Evolutionary conservation across 2,113 vertebrate species (phyloP).

Genomic region (Gobio gobio): DNA sequence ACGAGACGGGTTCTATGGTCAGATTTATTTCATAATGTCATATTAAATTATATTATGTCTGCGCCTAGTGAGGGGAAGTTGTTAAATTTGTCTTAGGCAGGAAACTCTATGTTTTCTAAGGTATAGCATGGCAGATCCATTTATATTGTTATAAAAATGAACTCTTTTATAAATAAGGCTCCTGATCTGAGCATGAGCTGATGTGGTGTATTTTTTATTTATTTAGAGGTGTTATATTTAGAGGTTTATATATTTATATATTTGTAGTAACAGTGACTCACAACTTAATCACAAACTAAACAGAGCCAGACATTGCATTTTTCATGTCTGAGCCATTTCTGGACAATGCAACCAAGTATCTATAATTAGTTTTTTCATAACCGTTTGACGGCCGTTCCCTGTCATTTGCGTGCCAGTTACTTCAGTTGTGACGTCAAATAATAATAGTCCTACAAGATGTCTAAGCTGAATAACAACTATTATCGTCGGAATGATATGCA

Average conservation of each 20-base stretch:
- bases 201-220: no score
- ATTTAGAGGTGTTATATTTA: background rate
- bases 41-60: background rate
- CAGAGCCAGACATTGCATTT: background rate
- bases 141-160: background rate
- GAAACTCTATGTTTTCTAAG: background rate
- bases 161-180: background rate
- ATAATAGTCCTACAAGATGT: conserved; percentile 9
- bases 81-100: background rate
- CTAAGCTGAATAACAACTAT: background rate
- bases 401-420: background rate
- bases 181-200: background rate
- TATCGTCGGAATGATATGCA: background rate
- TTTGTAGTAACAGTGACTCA: background rate
- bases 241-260: no score
- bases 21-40: no score
- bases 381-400: background rate
- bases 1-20: no score
- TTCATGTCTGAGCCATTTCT: background rate
- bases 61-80: background rate
- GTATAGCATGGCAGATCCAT: background rate
- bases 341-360: background rate
- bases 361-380: background rate
- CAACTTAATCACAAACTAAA: background rate
- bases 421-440: background rate